Evolutionary conservation across 2,113 vertebrate genomes (phyloP).

Genomic region (Leucosticte australis): DNA sequence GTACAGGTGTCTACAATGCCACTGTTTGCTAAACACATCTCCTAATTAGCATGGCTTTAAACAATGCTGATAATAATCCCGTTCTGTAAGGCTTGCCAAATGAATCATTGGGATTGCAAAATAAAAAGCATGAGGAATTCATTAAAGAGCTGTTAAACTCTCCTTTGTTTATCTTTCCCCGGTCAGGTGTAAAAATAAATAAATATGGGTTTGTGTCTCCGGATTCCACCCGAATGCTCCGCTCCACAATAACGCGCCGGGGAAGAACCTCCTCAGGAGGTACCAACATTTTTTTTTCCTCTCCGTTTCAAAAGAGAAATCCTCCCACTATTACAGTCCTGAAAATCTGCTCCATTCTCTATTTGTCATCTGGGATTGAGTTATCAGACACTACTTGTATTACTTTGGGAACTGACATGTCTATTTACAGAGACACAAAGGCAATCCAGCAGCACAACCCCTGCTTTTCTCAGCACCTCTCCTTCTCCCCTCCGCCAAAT

Average conservation of each 20-base stretch:
- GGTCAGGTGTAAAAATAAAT: constrained; percentile 54
- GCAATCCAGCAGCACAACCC: constrained; percentile 32
- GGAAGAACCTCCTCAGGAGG: constrained; percentile 3
- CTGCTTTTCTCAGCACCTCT: not conserved
- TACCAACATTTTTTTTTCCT: not conserved
- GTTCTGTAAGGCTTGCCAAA: constrained; percentile 18
- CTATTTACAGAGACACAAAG: constrained; percentile 77
- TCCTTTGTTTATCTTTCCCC: constrained; percentile 69
- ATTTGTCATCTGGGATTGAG: constrained; percentile 65
- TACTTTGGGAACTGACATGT: constrained; percentile 69
- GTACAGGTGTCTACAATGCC: constrained; percentile 62
- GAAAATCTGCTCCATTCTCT: constrained; percentile 55
- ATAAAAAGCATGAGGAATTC: constrained; percentile 49
- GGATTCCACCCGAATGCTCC: not conserved
- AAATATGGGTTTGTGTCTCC: not conserved
- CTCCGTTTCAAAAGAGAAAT: not conserved
- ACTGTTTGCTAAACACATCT: constrained; percentile 9
- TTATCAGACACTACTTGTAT: constrained; percentile 68
- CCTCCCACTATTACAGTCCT: constrained; percentile 23
- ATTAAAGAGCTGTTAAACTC: constrained; percentile 65
- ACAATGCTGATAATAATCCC: constrained; percentile 62
- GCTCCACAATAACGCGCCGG: not conserved
- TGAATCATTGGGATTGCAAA: constrained; percentile 48
- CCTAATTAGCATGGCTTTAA: constrained; percentile 68
- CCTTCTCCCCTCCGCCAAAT: not conserved